These are phyloP conservation scores for Leptothorax acervorum DNA, from an alignment of 2,888 invertebrate genomes.

Conservation along the genomic window DNA sequence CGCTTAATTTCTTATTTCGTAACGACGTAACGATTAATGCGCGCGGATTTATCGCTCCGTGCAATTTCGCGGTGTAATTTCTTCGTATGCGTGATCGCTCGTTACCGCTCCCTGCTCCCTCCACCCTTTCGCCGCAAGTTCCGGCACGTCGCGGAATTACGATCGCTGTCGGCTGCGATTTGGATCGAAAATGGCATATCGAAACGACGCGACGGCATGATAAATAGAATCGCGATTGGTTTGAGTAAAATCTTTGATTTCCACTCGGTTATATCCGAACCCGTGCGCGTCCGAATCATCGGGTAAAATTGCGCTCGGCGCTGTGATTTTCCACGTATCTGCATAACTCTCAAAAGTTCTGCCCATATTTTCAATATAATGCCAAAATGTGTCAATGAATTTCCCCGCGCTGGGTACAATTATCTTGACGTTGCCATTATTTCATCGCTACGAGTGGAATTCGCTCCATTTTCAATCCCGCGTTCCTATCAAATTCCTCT, in stretches of 20 bases:
- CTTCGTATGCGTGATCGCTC: slow-evolving; percentile 20
- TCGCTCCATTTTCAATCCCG: slow-evolving; percentile 34
- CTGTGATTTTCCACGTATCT: slow-evolving; percentile 21
- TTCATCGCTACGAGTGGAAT: slow-evolving; percentile 23
- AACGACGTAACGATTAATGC: slow-evolving; percentile 62
- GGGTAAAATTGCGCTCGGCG: not conserved
- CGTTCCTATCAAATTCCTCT: not conserved
- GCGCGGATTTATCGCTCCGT: slow-evolving; percentile 64
- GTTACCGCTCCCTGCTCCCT: not conserved
- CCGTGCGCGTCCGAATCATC: slow-evolving; percentile 1
- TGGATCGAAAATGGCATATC: slow-evolving; percentile 16
- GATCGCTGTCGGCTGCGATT: slow-evolving; percentile 22
- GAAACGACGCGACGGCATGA: slow-evolving; percentile 22
- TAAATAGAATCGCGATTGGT: slow-evolving; percentile 21
- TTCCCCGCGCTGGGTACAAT: slow-evolving; percentile 24
- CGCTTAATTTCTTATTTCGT: slow-evolving; percentile 64
- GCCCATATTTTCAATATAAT: slow-evolving; percentile 28
- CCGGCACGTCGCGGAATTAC: slow-evolving; percentile 4
- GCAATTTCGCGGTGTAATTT: slow-evolving; percentile 52
- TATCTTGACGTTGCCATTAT: slow-evolving; percentile 37
- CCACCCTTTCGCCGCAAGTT: not conserved
- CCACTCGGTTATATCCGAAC: not conserved
- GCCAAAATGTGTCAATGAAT: slow-evolving; percentile 28
- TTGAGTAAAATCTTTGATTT: slow-evolving; percentile 45
- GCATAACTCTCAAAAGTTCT: slow-evolving; percentile 24